Base-by-base conservation (phyloP, 2,888 invertebrate genomes). In the Pristionchus exspectatus region DNA sequence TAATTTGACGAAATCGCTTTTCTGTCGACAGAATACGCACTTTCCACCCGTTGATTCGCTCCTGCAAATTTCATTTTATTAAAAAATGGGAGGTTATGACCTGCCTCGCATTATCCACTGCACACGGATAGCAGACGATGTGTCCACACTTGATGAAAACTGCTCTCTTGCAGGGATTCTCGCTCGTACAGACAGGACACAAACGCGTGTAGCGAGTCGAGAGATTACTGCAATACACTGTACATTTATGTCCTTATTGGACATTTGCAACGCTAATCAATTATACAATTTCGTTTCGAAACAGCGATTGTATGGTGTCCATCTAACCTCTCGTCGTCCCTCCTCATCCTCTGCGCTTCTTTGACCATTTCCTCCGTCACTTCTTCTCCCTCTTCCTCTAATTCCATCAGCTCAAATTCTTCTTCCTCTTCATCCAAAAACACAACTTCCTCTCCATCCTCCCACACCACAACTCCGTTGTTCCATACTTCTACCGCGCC, bases 71-170 rank as follows among this genome's bases (percentile, higher is more conserved):
- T n/a, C 24, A 33, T 30, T 69, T 27, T 16, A 9, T 10, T 27
- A 27, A 59, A 59, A 18, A 59, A 10, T 7, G 10, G 10, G 44
- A 50, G 44, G 44, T 9, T 12, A 9, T 50, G 44, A 50, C 4
- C 9, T 38, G 5, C 38, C 38, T 38, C 38, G 38, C 38, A 38
- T n/a, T n/a, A 38, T 38, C 38, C 50, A 81, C 81, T 5, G 81
- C 81, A 54, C 81, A 81, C 24, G 81, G 54, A n/a, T 27, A 54
- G 81, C 81, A 81, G 50, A 81, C 21, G 50, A 81, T 81, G 81
- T 81, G 81, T n/a, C 81, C 81, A 81, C 81, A 81, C 16, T 24
- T 16, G 12, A 10, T 54, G 81, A 50, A 81, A 14, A 27, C 81
- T 14, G 81, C 81, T 21, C 81, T 44, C 27, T 81, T 44, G 24